Evolutionary conservation across 2,113 vertebrate genomes (phyloP).

Genomic region (Probosciger aterrimus): DNA sequence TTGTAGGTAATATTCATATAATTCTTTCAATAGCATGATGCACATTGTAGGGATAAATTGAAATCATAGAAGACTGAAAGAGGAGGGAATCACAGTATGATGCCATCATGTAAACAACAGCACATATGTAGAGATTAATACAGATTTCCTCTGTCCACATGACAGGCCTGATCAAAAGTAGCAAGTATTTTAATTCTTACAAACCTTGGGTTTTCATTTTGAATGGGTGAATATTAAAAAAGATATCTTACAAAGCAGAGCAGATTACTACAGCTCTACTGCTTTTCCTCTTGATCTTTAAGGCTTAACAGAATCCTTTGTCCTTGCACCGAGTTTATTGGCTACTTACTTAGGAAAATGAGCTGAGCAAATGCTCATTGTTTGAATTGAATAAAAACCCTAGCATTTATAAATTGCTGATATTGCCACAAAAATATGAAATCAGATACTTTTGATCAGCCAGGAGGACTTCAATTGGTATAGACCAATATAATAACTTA

Average conservation of each 20-base stretch:
- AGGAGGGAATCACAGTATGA: conserved; percentile 72
- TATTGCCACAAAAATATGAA: background rate
- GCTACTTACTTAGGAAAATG: background rate
- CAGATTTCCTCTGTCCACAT: background rate
- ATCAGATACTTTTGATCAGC: background rate
- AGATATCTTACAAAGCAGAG: background rate
- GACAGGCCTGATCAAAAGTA: conserved; percentile 8
- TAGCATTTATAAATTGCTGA: background rate
- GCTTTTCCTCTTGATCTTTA: conserved; percentile 10
- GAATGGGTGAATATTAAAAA: background rate
- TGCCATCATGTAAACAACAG: conserved; percentile 72
- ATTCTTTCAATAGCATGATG: conserved; percentile 40
- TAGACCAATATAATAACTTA: background rate
- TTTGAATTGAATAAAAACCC: background rate
- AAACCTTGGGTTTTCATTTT: background rate
- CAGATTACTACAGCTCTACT: background rate
- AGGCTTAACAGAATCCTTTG: conserved; percentile 10
- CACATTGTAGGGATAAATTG: conserved; percentile 27
- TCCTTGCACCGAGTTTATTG: background rate
- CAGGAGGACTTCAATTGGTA: background rate
- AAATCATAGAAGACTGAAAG: conserved; percentile 35
- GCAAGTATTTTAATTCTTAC: background rate
- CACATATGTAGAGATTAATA: conserved; percentile 25
- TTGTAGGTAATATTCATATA: conserved; percentile 45
- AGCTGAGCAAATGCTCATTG: background rate